phyloP scores from a whole-genome alignment of 2,888 invertebrate species.

The Meteorus cinctellus region DNA sequence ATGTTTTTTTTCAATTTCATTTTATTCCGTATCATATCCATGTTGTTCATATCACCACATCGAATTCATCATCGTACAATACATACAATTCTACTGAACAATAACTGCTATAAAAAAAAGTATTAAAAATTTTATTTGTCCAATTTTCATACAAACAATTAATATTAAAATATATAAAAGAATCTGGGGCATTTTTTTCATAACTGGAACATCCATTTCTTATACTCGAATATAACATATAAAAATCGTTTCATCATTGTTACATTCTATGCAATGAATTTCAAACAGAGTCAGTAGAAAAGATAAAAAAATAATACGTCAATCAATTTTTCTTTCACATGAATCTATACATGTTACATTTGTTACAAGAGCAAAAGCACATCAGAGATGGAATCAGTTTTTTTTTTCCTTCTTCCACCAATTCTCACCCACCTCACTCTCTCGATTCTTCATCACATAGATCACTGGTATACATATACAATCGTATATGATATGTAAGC shows the following conservation, averaged over 20 bases:
- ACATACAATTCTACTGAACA: no score
- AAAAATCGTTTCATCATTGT: neutral
- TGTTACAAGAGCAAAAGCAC: neutral
- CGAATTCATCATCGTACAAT: no score
- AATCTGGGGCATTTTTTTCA: neutral
- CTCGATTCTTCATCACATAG: slow-evolving; percentile 35
- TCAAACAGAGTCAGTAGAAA: slow-evolving; percentile 47
- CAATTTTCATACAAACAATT: neutral
- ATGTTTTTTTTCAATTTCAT: slow-evolving; percentile 28
- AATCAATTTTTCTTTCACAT: slow-evolving; percentile 10
- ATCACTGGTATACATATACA: slow-evolving; percentile 27
- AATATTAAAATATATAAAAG: slow-evolving; percentile 6
- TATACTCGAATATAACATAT: neutral
- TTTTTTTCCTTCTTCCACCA: neutral
- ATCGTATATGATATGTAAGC: neutral
- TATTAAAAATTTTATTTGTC: neutral
- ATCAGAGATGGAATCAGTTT: neutral
- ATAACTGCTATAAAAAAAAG: neutral
- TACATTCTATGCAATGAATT: slow-evolving; percentile 42
- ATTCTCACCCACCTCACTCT: slow-evolving; percentile 14
- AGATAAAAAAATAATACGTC: slow-evolving; percentile 20
- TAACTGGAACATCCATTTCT: no score
- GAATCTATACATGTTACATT: neutral
- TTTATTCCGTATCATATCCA: neutral
- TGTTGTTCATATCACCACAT: neutral